Evolutionary conservation across 1,140 invertebrate species (phyloP).

Genomic region (Atta cephalotes): DNA sequence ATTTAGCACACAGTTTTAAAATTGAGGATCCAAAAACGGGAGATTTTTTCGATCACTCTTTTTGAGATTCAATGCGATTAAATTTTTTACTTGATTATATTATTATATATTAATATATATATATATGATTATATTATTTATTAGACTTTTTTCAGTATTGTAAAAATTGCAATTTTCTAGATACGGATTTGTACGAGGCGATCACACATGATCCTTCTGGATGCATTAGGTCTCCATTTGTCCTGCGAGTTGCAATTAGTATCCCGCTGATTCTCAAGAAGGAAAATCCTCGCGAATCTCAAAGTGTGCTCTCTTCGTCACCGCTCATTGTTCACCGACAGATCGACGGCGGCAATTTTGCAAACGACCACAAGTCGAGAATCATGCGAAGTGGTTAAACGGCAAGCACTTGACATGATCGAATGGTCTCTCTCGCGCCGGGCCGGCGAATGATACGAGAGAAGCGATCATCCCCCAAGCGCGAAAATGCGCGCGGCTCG

Average conservation of each 20-base stretch:
- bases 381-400: not conserved
- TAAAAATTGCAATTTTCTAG: conserved; percentile 13
- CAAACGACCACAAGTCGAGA: conserved; percentile 18
- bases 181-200: no score
- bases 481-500: conserved; percentile 17
- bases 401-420: conserved; percentile 13
- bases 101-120: no score
- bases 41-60: no score
- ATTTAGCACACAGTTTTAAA: no score
- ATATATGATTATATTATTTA: no score
- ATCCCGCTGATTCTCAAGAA: conserved; percentile 62
- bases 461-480: not conserved
- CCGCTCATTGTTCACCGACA: conserved; percentile 1
- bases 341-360: conserved; percentile 36
- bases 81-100: no score
- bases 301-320: not conserved
- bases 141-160: not conserved
- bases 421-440: not conserved
- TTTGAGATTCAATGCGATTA: no score
- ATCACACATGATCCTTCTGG: not conserved
- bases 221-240: not conserved
- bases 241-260: conserved; percentile 51
- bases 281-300: not conserved
- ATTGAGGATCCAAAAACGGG: no score
- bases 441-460: not conserved